Percentiles rank a stretch among this genome's conserved stretches.
Evolutionary conservation across 2,113 vertebrate species (phyloP).

Genomic region (Synodontis membranacea): DNA sequence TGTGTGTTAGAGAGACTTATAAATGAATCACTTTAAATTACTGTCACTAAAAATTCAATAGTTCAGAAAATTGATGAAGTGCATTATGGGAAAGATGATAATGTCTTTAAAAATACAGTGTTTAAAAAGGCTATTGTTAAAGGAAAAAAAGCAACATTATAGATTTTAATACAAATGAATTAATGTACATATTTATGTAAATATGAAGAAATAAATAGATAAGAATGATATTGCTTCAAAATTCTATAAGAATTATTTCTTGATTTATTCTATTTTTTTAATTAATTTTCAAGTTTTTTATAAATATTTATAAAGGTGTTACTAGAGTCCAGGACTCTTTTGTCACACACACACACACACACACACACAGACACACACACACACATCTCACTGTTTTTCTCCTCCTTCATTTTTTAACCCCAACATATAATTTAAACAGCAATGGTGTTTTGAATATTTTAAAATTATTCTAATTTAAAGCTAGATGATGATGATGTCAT

Average conservation of each 20-base stretch:
- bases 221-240: background rate
- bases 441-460: background rate
- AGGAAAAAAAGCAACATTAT: background rate
- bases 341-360: background rate
- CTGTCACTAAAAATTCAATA: slow-evolving; percentile 1
- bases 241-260: background rate
- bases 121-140: background rate
- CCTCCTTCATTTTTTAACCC: background rate
- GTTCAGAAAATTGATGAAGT: slow-evolving; percentile 9
- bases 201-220: background rate
- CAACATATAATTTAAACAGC: background rate
- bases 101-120: background rate
- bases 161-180: background rate
- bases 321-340: background rate
- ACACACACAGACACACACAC: background rate
- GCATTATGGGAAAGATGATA: slow-evolving; percentile 17
- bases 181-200: background rate
- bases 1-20: background rate
- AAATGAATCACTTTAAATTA: slow-evolving; percentile 18
- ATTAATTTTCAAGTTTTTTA: no score
- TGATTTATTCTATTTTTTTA: no score
- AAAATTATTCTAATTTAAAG: background rate
- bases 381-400: background rate
- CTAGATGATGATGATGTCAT: background rate
- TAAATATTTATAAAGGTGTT: no score